These are phyloP conservation scores for Bungarus multicinctus DNA, from an alignment of 2,113 vertebrate species.

Conservation along the genomic window DNA sequence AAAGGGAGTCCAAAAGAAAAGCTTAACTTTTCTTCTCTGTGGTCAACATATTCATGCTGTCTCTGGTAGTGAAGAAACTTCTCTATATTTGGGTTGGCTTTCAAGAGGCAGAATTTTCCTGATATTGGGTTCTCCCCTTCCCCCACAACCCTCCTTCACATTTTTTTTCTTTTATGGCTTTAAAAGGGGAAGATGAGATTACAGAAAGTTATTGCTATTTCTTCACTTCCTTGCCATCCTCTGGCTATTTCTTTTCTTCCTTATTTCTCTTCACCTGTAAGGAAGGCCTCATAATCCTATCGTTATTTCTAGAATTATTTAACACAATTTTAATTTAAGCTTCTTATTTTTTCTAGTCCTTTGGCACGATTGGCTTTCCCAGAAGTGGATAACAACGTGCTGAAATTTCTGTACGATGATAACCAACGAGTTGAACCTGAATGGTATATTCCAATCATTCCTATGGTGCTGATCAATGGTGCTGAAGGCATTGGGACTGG, in stretches of 20 bases:
- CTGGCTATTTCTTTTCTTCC: background rate
- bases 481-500: slow-evolving; percentile 95
- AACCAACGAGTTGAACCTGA: slow-evolving; percentile 96
- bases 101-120: background rate
- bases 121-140: background rate
- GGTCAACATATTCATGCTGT: background rate
- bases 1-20: background rate
- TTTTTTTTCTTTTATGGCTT: background rate
- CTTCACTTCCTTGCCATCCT: background rate
- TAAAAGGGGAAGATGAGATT: background rate
- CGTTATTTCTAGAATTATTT: background rate
- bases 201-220: background rate
- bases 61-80: background rate
- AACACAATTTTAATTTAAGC: background rate
- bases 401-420: slow-evolving; percentile 92
- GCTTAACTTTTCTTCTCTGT: background rate
- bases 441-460: slow-evolving; percentile 97
- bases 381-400: slow-evolving; percentile 82
- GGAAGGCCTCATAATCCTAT: background rate
- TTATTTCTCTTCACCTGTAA: background rate
- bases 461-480: slow-evolving; percentile 89
- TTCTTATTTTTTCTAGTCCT: slow-evolving; percentile 67
- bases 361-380: slow-evolving; percentile 89
- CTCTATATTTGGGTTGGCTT: background rate
- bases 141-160: background rate